Percentiles rank a stretch among this genome's conserved stretches.
These are phyloP conservation scores for Platycnemis pennipes DNA, from an alignment of 2,888 invertebrate genomes.

Conservation along the genomic window DNA sequence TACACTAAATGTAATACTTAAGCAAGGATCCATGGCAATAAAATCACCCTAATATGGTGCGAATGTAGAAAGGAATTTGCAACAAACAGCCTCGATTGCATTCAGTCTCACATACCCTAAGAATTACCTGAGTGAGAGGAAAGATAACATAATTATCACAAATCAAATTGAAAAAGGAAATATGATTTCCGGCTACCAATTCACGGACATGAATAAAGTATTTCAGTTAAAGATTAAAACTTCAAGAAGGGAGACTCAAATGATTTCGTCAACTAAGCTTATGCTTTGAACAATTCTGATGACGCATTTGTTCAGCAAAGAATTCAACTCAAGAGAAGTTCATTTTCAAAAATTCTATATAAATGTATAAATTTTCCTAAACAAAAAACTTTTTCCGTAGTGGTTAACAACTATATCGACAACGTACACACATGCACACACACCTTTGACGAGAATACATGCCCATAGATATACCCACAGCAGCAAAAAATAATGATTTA, in stretches of 20 bases:
- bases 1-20: too few relatives aligned
- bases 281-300: background rate
- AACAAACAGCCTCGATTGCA: background rate
- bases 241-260: background rate
- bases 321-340: background rate
- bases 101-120: background rate
- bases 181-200: background rate
- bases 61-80: background rate
- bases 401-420: conserved; percentile 26
- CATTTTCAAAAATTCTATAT: conserved; percentile 20
- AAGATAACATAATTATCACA: background rate
- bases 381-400: conserved; percentile 4
- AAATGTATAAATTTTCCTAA: conserved; percentile 39
- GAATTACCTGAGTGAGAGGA: background rate
- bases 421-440: conserved; percentile 18
- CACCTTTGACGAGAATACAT: conserved; percentile 58
- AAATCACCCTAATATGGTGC: too few relatives aligned
- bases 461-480: conserved; percentile 26
- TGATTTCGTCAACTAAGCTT: background rate
- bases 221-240: background rate
- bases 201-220: background rate
- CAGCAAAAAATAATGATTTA: conserved; percentile 25
- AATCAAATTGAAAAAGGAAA: background rate
- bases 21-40: too few relatives aligned
- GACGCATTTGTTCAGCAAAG: conserved; percentile 3